These are phyloP conservation scores for Drosophila equinoxialis DNA, from an alignment of 1,140 invertebrate genomes.

Conservation along the genomic window DNA sequence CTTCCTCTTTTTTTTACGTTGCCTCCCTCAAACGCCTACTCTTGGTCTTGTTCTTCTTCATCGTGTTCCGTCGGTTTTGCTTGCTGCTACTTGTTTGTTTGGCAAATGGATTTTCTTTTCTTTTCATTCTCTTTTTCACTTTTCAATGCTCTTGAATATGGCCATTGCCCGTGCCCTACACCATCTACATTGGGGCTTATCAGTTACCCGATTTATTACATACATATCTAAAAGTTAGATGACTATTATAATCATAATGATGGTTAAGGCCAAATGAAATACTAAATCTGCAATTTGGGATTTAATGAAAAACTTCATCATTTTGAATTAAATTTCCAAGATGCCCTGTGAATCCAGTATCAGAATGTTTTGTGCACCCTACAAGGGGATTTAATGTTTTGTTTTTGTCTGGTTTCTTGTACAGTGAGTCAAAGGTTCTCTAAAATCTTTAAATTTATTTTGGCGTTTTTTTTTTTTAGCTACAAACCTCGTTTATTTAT, in stretches of 20 bases:
- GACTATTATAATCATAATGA: slow-evolving; percentile 2
- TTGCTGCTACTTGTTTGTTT: slow-evolving; percentile 61
- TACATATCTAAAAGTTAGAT: neutral
- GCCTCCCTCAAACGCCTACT: slow-evolving; percentile 5
- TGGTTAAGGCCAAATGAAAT: neutral
- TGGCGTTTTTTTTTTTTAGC: no score
- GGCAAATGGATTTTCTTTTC: slow-evolving; percentile 57
- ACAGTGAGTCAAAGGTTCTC: neutral
- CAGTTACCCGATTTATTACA: neutral
- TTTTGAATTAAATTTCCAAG: neutral
- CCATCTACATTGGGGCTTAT: neutral
- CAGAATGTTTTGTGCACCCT: slow-evolving; percentile 5
- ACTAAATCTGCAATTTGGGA: neutral
- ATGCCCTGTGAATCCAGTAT: neutral
- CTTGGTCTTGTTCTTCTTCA: slow-evolving; percentile 6
- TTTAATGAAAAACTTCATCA: neutral
- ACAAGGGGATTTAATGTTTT: neutral
- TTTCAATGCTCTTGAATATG: slow-evolving; percentile 47
- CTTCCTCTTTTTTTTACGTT: neutral
- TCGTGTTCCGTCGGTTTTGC: slow-evolving; percentile 29
- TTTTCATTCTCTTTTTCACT: slow-evolving; percentile 27
- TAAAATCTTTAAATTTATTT: neutral
- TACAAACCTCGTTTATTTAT: no score
- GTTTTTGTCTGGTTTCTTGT: slow-evolving; percentile 7
- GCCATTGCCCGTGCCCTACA: neutral